These are phyloP conservation scores for Proctacanthus coquilletti DNA, from an alignment of 1,140 invertebrate genomes.

Conservation along the genomic window DNA sequence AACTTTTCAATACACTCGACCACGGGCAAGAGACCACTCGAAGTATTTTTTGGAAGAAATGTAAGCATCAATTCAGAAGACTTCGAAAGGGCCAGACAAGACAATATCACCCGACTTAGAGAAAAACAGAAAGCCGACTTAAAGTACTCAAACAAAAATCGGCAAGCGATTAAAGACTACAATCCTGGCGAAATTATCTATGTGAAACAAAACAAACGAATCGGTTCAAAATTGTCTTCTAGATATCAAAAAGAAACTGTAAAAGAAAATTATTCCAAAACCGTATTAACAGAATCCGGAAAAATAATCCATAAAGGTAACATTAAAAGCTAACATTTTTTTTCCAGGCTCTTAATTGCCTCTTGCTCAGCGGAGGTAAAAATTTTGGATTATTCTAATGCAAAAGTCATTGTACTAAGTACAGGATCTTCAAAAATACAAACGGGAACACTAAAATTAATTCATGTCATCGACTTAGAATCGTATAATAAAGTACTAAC, in stretches of 20 bases:
- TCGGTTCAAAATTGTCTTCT: slow-evolving; percentile 5
- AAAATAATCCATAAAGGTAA: slow-evolving; percentile 7
- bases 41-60: slow-evolving; percentile 4
- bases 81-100: not conserved
- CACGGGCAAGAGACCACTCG: slow-evolving; percentile 4
- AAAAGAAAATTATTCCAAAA: not conserved
- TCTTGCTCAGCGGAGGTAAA: too few species aligned
- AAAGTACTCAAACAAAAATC: slow-evolving; percentile 4
- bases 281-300: not conserved
- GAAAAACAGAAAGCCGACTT: slow-evolving; percentile 5
- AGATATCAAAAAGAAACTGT: slow-evolving; percentile 7
- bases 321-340: slow-evolving; percentile 7
- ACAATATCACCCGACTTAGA: slow-evolving; percentile 2
- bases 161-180: not conserved
- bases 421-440: not conserved
- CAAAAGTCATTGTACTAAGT: not conserved
- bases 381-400: not conserved
- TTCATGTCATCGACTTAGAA: not conserved
- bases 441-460: not conserved
- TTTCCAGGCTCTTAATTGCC: too few species aligned
- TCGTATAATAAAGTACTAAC: too few species aligned
- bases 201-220: slow-evolving; percentile 5
- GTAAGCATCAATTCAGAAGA: not conserved
- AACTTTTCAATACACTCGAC: slow-evolving; percentile 7
- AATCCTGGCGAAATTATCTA: slow-evolving; percentile 4